Conservation (phyloP, 2,797 vertebrate species). For the Mareca strepera region DNA sequence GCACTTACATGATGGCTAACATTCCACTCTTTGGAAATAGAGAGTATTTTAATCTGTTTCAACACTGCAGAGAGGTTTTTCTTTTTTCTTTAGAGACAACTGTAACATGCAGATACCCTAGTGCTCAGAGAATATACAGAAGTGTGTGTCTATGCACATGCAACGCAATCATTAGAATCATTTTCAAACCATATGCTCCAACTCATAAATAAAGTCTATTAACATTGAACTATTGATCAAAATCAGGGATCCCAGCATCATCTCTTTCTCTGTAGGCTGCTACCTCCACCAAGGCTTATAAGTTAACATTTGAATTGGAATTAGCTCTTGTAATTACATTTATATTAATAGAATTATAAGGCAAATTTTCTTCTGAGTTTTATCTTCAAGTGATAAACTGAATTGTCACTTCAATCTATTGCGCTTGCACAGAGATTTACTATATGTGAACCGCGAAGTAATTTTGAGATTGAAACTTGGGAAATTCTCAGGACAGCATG, state of each 20-base stretch:
- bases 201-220: conserved; percentile 62
- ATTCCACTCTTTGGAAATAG: background rate
- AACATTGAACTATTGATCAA: conserved; percentile 59
- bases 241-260: conserved; percentile 24
- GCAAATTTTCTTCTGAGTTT: conserved; percentile 70
- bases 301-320: conserved; percentile 74
- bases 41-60: background rate
- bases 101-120: conserved; percentile 19
- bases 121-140: background rate
- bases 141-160: background rate
- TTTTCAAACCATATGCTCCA: conserved; percentile 37
- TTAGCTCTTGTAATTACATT: conserved; percentile 72
- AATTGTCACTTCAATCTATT: conserved; percentile 66
- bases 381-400: conserved; percentile 75
- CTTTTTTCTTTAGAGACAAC: background rate
- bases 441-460: background rate
- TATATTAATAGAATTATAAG: conserved; percentile 74
- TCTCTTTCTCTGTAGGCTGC: conserved; percentile 10
- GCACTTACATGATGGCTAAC: background rate
- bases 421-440: conserved; percentile 62
- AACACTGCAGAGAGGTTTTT: background rate
- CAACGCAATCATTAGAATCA: conserved; percentile 18
- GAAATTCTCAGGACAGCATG: background rate
- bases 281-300: conserved; percentile 47
- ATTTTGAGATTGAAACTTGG: conserved; percentile 26